Conservation (phyloP, 2,797 vertebrate species). For the Sebastes reedi region DNA sequence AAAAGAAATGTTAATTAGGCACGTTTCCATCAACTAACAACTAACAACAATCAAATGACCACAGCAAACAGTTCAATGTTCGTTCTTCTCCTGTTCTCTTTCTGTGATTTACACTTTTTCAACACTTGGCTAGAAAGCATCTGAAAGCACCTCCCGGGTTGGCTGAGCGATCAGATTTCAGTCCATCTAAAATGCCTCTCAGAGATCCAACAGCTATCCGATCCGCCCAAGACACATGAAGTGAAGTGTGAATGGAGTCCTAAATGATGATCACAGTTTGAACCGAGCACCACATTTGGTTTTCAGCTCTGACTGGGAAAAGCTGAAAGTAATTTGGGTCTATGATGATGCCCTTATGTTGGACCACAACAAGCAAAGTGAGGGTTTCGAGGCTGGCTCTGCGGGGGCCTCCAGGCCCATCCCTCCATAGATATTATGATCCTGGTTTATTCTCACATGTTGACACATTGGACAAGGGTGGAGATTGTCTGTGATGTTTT, state of each 20-base stretch:
- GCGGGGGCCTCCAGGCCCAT: conserved; percentile 15
- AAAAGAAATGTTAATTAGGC: no score
- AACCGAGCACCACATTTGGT: background rate
- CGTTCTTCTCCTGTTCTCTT: background rate
- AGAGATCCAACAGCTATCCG: no score
- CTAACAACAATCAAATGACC: background rate
- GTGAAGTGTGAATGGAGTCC: conserved; percentile 11
- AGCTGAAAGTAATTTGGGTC: conserved; percentile 15
- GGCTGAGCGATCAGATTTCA: background rate
- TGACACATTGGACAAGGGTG: conserved; percentile 63
- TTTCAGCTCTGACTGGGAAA: background rate
- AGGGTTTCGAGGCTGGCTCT: conserved; percentile 44
- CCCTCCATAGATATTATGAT: conserved; percentile 35
- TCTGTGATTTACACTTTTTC: background rate
- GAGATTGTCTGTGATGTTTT: conserved; percentile 68
- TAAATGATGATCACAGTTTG: background rate
- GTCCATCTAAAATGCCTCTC: background rate
- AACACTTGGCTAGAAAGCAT: background rate
- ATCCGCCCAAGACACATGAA: background rate
- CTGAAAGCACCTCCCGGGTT: background rate
- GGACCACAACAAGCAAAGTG: background rate
- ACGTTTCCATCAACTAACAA: background rate
- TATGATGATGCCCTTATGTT: background rate
- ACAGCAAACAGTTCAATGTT: background rate
- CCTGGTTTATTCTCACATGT: conserved; percentile 55